Conservation (phyloP, 2,113 vertebrate species). For the Esox niger region DNA sequence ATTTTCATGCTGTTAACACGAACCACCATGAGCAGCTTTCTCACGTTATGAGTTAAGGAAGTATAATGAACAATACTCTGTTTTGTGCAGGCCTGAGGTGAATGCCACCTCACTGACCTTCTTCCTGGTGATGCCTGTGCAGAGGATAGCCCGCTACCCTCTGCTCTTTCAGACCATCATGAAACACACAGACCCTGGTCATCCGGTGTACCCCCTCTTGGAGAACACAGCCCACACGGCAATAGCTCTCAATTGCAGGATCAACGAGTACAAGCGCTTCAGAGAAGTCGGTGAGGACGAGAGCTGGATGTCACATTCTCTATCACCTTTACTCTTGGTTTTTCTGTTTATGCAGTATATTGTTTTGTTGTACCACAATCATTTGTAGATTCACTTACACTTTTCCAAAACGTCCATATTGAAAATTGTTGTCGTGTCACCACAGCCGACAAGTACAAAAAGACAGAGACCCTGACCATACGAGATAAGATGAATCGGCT, state of each 20-base stretch:
- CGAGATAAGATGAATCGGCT: slow-evolving; percentile 85
- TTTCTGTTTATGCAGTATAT: neutral
- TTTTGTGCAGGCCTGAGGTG: slow-evolving; percentile 76
- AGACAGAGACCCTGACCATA: slow-evolving; percentile 80
- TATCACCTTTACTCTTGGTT: neutral
- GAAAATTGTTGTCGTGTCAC: neutral
- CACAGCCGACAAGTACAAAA: slow-evolving; percentile 89
- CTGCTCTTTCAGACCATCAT: slow-evolving; percentile 90
- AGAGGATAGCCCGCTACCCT: slow-evolving; percentile 91
- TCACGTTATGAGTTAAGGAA: neutral
- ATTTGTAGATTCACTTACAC: neutral
- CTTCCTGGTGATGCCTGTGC: slow-evolving; percentile 91
- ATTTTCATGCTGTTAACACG: too few relatives aligned
- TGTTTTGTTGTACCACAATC: neutral
- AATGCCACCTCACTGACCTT: slow-evolving; percentile 85
- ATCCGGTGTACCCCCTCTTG: slow-evolving; percentile 70
- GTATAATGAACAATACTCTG: too few relatives aligned
- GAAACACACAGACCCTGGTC: slow-evolving; percentile 76
- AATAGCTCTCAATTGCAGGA: slow-evolving; percentile 83
- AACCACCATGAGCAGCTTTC: too few relatives aligned
- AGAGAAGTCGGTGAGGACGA: slow-evolving; percentile 88
- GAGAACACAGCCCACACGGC: slow-evolving; percentile 74
- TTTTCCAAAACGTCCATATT: neutral
- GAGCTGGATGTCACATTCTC: neutral
- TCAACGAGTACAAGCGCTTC: slow-evolving; percentile 94